These are phyloP conservation scores for Cheirogaleus major DNA, from an alignment of 2,797 vertebrate species.

Conservation along the genomic window DNA sequence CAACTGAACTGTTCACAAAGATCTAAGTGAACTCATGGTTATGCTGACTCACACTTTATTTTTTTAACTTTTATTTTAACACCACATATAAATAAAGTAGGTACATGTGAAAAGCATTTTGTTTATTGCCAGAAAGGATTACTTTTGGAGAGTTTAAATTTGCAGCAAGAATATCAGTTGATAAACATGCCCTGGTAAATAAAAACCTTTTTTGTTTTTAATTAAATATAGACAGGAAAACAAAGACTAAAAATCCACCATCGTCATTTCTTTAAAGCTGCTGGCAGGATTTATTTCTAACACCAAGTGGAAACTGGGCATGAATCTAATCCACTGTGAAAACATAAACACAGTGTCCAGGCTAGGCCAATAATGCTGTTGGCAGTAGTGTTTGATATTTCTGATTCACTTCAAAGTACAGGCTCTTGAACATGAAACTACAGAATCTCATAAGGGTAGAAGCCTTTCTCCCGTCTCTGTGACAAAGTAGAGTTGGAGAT, in stretches of 20 bases:
- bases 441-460: background rate
- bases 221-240: conserved; percentile 38
- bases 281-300: conserved; percentile 26
- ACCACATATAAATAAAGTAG: background rate
- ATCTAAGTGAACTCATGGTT: background rate
- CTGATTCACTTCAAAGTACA: background rate
- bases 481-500: background rate
- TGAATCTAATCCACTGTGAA: background rate
- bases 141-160: background rate
- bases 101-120: background rate
- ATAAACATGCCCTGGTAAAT: background rate
- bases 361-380: background rate
- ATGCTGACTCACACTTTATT: background rate
- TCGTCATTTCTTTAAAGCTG: background rate
- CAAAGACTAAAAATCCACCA: background rate
- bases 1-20: background rate
- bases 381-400: background rate
- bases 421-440: background rate
- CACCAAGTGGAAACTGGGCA: background rate
- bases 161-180: background rate
- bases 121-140: background rate
- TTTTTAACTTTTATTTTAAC: background rate
- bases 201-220: conserved; percentile 4
- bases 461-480: background rate
- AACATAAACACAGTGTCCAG: background rate